Conservation (phyloP, 2,113 vertebrate species). For the Syngnathus scovelli region DNA sequence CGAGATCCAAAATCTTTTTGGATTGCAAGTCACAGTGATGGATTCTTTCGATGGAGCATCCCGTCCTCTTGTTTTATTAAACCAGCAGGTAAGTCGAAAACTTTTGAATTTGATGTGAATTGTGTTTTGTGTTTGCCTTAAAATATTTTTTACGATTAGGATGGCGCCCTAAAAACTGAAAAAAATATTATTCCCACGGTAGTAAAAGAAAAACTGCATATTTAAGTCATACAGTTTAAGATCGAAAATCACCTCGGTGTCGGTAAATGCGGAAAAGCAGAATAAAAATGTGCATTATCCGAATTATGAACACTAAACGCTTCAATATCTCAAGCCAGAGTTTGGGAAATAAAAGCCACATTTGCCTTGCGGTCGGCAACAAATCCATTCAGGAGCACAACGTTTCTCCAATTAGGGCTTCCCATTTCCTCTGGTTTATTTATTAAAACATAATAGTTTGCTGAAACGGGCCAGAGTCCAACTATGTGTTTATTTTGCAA, state of each 20-base stretch:
- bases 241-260: not conserved
- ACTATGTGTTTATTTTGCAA: constrained; percentile 61
- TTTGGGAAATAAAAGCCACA: constrained; percentile 29
- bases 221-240: not conserved
- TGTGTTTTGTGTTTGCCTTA: too few species aligned
- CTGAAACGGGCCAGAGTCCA: constrained; percentile 55
- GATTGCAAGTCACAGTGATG: not conserved
- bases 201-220: not conserved
- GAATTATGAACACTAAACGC: not conserved
- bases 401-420: constrained; percentile 37
- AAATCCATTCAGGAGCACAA: constrained; percentile 30
- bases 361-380: constrained; percentile 1
- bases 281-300: too few species aligned
- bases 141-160: not conserved
- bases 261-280: not conserved
- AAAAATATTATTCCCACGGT: not conserved
- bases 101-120: not conserved
- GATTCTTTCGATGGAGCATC: not conserved
- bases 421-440: constrained; percentile 64
- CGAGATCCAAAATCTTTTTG: too few species aligned
- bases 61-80: constrained; percentile 10
- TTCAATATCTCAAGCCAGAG: not conserved
- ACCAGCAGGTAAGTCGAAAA: constrained; percentile 44
- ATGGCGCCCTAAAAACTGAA: not conserved
- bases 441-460: constrained; percentile 54